These are phyloP conservation scores for Falco columbarius DNA, from an alignment of 2,797 vertebrate species.

Conservation along the genomic window DNA sequence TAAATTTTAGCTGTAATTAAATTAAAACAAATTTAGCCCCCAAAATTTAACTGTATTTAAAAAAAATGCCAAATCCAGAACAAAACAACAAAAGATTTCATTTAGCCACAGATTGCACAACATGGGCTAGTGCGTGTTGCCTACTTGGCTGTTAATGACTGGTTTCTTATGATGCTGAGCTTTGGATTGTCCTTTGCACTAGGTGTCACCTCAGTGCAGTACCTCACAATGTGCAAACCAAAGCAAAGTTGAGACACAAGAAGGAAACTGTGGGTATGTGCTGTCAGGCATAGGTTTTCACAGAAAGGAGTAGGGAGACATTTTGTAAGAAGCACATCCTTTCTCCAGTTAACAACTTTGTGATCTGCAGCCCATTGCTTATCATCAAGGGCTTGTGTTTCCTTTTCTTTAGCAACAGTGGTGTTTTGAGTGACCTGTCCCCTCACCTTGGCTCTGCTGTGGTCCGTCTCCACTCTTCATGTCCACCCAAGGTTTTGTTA, in stretches of 20 bases:
- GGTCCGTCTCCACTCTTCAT: not conserved
- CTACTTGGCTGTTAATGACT: not conserved
- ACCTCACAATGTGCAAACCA: not conserved
- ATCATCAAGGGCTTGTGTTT: not conserved
- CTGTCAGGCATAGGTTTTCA: not conserved
- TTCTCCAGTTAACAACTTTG: not conserved
- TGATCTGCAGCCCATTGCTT: not conserved
- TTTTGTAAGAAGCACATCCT: not conserved
- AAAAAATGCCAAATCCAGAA: not conserved
- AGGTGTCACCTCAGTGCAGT: not conserved
- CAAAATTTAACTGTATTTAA: not conserved
- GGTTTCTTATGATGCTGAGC: not conserved
- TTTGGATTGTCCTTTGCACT: not conserved
- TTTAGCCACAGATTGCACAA: not conserved
- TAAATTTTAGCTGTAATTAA: not conserved
- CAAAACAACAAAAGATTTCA: not conserved
- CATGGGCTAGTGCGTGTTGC: not conserved
- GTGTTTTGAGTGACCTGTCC: fast-evolving
- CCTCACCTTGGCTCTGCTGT: not conserved
- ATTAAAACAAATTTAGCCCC: not conserved
- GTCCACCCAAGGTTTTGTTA: not conserved
- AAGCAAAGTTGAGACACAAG: not conserved
- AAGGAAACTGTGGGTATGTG: not conserved
- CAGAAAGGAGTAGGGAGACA: not conserved
- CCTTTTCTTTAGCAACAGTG: not conserved